Evolutionary conservation across 2,888 invertebrate genomes (phyloP).

Genomic region (Halocaridina rubra): DNA sequence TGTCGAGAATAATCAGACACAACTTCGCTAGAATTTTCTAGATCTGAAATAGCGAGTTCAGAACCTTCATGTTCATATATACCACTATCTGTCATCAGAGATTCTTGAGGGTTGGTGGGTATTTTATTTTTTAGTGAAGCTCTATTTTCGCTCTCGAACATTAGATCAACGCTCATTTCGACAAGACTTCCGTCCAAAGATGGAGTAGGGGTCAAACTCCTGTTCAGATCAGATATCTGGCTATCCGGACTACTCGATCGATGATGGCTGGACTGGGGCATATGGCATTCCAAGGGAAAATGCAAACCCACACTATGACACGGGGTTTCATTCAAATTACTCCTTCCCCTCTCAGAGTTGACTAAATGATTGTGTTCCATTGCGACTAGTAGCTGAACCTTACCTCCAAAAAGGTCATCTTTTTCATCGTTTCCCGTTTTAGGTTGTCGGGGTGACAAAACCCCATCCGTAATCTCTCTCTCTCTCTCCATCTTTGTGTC

Average conservation of each 20-base stretch:
- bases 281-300: background rate
- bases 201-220: background rate
- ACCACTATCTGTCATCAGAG: constrained; percentile 46
- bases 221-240: background rate
- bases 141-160: background rate
- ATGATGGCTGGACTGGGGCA: background rate
- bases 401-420: background rate
- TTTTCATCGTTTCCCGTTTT: background rate
- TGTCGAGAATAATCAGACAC: background rate
- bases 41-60: constrained; percentile 2
- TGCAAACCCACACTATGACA: too few relatives aligned
- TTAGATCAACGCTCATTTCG: background rate
- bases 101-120: background rate
- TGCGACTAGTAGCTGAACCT: background rate
- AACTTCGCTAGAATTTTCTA: background rate
- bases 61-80: constrained; percentile 28
- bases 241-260: background rate
- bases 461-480: background rate
- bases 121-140: background rate
- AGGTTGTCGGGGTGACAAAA: background rate
- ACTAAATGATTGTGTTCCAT: background rate
- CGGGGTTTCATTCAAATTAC: background rate
- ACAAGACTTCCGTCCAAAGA: constrained; percentile 9
- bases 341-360: background rate
- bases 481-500: background rate